A percentile compares a stretch with the other conserved stretches of the same genome.
Evolutionary conservation across 2,888 invertebrate species (phyloP).

Genomic region (Ceraclea dissimilis): DNA sequence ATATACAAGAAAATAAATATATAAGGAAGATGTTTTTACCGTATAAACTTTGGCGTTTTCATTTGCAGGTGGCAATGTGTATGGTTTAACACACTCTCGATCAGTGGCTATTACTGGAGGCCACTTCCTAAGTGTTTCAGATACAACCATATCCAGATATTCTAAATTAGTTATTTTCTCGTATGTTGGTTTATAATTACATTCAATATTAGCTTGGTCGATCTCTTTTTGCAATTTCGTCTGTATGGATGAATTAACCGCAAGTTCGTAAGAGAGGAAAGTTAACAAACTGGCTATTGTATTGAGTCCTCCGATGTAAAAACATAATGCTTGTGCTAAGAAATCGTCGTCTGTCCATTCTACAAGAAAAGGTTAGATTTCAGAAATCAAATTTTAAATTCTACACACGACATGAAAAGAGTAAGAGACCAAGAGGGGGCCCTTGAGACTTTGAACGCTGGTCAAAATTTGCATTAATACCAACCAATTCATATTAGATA

Average conservation of each 20-base stretch:
- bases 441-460: too few species aligned
- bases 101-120: conserved; percentile 29
- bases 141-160: conserved; percentile 4
- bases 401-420: too few species aligned
- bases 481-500: too few species aligned
- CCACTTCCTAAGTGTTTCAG: conserved; percentile 31
- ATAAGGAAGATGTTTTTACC: background rate
- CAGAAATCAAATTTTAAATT: too few species aligned
- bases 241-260: background rate
- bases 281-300: background rate
- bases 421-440: too few species aligned
- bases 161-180: background rate
- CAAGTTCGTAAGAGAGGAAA: background rate
- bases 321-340: background rate
- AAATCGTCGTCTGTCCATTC: background rate
- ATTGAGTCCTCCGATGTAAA: background rate
- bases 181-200: background rate
- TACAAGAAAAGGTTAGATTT: too few species aligned
- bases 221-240: background rate
- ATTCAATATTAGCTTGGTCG: background rate
- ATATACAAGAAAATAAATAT: background rate
- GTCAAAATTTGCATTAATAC: too few species aligned
- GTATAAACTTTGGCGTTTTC: conserved; percentile 5
- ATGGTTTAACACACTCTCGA: conserved; percentile 31
- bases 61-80: conserved; percentile 25